Evolutionary conservation across 1,140 invertebrate genomes (phyloP), one percentile per base, ranked within the genome.

Genomic region (Caenorhabditis remanei): DNA sequence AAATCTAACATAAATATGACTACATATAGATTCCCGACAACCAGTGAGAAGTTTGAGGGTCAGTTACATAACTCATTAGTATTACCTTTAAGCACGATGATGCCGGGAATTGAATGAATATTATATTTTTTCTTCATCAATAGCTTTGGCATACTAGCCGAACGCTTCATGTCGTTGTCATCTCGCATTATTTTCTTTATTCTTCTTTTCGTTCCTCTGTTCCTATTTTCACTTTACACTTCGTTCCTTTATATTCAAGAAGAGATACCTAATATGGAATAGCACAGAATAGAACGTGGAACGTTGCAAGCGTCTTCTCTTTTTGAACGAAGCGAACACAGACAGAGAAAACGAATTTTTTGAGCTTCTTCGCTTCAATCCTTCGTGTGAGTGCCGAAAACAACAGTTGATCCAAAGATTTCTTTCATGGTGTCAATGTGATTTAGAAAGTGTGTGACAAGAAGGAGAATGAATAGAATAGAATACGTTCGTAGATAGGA

Each of bases 61-160:
- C 19, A 63, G 24, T 63, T 58, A 63, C 24, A 9, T 32, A 9
- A 24, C 46, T 50, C 71, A 50, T 79, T 79, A 21, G n/a, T 21
- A 50, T 79, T 79, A 79, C 71, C 71, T 79, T 79, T 79, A 1
- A 79, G 71, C 11, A 79, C 71, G 71, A 79, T 79, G 46, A 79
- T 79, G 71, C 71, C 71, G 46, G 71, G 71, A 79, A 79, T 79
- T n/a, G 71, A 79, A n/a, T 79, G 71, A 79, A 79, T 79, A 79
- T 79, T 79, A 79, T 79, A 79, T 24, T 79, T 79, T 50, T 50
- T 79, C 71, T 50, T 79, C 71, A 79, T 79, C 46, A 50, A 43
- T 7, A 79, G 46, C 71, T 79, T 79, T 4, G 71, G 71, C 71
- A 79, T 79, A 50, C 71, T 79, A 5, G 71, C 43, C 5, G 71